Evolutionary conservation across 2,113 vertebrate genomes (phyloP), one percentile per base, ranked within the genome.

Genomic region (Vulpes ferrilata): DNA sequence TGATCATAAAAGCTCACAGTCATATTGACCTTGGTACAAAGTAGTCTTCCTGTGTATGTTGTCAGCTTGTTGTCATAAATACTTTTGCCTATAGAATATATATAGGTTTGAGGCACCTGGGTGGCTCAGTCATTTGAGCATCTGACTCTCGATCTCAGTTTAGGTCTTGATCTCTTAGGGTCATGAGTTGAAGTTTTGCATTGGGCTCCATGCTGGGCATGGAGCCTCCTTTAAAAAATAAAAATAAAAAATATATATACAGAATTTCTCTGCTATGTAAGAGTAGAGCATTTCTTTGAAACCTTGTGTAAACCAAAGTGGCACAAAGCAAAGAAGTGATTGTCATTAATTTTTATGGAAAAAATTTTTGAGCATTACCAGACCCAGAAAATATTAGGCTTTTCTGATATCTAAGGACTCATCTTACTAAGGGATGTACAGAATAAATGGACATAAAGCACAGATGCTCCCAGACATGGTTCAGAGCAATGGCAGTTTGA

Each of bases 61-160:
- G 22, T 86, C 83, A 71, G 32, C 80, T 95, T 97, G 51, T 57
- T 92, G 88, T 86, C 57, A 86, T 93, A 62, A 74, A 65, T 69
- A 82, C 38, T 51, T 96, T 89, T 86, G 67, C 59, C 96, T 92
- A 85, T n/a, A 81, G 51, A 90, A 65, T 86, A 80, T 43, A 64
- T 90, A 65, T 69, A 3, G 64, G 13, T 67, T 67, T 67, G 65
- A 7, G 65, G 65, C 30, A 7, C 65, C 30, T n/a, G 30, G 64
- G 65, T 67, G 65, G 65, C 15, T 67, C 15, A n/a, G 30, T 67
- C 30, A 0, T 30, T n/a, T 67, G 15, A 67, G 60, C 6, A 13
- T 65, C 27, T 65, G 64, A 65, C 4, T 65, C 27, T 65, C 3
- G 27, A 65, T 65, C 64, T 13, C 64, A 30, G 12, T 2, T 65